Conservation (phyloP, 2,797 vertebrate species). For the Bradypodion pumilum region DNA sequence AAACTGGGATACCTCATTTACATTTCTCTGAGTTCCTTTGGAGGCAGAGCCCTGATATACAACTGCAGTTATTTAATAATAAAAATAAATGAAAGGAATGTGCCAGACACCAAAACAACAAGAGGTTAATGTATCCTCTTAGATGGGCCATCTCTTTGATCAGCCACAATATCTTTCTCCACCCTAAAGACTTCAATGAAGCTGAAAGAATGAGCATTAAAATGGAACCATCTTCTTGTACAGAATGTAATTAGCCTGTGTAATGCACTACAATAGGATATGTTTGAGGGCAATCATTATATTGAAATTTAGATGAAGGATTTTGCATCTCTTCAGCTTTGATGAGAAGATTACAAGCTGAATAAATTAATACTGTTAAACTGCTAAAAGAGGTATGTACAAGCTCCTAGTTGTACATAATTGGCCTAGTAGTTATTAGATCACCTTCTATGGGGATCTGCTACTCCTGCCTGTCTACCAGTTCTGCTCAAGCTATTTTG, state of each 20-base stretch:
- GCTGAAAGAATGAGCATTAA: conserved; percentile 10
- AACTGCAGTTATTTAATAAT: neutral
- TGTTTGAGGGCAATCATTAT: conserved; percentile 36
- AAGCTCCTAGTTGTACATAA: conserved; percentile 29
- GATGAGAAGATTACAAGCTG: conserved; percentile 28
- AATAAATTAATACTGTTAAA: conserved; percentile 34
- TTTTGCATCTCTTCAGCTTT: conserved; percentile 14
- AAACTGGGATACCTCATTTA: neutral
- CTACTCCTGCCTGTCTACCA: too few species aligned
- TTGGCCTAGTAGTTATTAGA: conserved; percentile 25
- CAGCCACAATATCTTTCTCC: too few species aligned
- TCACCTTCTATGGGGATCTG: neutral
- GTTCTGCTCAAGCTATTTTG: too few species aligned
- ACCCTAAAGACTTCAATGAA: neutral
- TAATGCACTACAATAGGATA: conserved; percentile 10
- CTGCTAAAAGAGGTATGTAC: conserved; percentile 26
- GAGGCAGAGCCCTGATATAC: neutral
- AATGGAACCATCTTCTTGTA: conserved; percentile 5
- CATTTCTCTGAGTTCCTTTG: neutral
- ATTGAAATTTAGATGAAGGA: conserved; percentile 41
- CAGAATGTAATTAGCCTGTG: conserved; percentile 29
- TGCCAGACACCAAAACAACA: neutral
- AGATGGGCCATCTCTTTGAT: neutral
- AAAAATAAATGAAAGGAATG: neutral
- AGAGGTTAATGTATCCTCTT: neutral